phyloP scores from a whole-genome alignment of 30 jellyfish, hydroid and myxozoan species.

The Haliclystus octoradiatus region DNA sequence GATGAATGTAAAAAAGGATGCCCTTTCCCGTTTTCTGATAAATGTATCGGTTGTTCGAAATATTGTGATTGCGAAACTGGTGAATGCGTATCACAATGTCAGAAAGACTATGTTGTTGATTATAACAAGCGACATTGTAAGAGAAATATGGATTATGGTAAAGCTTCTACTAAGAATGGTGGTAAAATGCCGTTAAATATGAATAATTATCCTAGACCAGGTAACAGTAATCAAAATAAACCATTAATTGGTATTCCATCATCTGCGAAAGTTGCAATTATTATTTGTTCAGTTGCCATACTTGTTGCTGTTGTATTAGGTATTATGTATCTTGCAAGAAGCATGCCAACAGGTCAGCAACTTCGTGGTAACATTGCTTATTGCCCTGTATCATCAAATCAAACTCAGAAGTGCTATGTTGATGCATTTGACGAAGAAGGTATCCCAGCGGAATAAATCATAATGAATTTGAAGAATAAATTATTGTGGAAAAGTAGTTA shows the following conservation, averaged over 20 bases:
- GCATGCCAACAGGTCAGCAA: conserved; percentile 32
- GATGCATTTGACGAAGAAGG: no score
- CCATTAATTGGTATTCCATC: conserved; percentile 56
- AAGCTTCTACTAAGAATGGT: background rate
- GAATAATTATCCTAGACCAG: no score
- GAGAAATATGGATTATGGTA: conserved; percentile 28
- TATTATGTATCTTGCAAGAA: conserved; percentile 58
- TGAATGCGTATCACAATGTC: conserved; percentile 75
- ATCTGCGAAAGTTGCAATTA: conserved; percentile 86
- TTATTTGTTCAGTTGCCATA: conserved; percentile 56
- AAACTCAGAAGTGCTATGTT: no score
- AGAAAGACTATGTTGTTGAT: conserved; percentile 29
- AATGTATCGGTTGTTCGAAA: conserved; percentile 64
- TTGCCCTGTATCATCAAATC: no score
- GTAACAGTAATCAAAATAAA: conserved; percentile 7
- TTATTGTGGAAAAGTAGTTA: no score
- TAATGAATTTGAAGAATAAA: no score
- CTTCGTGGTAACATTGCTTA: conserved; percentile 17
- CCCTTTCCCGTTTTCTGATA: conserved; percentile 61
- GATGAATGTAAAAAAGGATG: conserved; percentile 80
- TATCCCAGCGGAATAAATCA: no score
- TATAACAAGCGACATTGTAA: conserved; percentile 65
- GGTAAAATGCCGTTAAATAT: no score
- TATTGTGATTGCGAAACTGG: conserved; percentile 92
- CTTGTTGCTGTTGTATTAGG: conserved; percentile 71